Evolutionary conservation across 2,113 vertebrate genomes (phyloP).

Genomic region (Fregata magnificens): DNA sequence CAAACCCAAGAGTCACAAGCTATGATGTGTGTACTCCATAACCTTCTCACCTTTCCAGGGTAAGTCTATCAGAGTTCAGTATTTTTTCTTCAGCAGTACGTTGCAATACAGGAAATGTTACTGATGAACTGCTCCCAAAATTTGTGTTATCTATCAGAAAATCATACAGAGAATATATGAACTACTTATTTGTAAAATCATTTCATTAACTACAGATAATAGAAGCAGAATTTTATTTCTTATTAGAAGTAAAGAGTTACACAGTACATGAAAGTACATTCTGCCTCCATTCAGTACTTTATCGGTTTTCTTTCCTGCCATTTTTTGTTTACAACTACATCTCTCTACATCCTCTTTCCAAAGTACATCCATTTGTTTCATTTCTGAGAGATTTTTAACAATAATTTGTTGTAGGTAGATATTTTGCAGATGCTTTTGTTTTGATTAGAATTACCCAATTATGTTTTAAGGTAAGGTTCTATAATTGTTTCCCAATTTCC

Average conservation of each 20-base stretch:
- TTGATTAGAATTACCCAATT: neutral
- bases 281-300: neutral
- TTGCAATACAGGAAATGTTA: conserved; percentile 75
- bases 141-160: conserved; percentile 27
- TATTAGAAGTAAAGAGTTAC: neutral
- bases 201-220: neutral
- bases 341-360: neutral
- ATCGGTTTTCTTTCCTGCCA: neutral
- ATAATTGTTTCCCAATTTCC: neutral
- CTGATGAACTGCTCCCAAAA: conserved; percentile 72
- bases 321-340: neutral
- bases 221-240: neutral
- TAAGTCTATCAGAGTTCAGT: conserved; percentile 81
- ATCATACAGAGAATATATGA: neutral
- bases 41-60: conserved; percentile 84
- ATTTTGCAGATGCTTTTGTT: neutral
- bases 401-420: neutral
- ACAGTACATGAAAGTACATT: neutral
- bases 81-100: conserved; percentile 77
- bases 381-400: neutral
- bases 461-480: neutral
- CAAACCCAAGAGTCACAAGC: neutral
- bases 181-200: neutral
- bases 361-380: neutral
- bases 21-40: rapidly evolving